Conservation (phyloP, 2,113 vertebrate species). For the Xenus cinereus region DNA sequence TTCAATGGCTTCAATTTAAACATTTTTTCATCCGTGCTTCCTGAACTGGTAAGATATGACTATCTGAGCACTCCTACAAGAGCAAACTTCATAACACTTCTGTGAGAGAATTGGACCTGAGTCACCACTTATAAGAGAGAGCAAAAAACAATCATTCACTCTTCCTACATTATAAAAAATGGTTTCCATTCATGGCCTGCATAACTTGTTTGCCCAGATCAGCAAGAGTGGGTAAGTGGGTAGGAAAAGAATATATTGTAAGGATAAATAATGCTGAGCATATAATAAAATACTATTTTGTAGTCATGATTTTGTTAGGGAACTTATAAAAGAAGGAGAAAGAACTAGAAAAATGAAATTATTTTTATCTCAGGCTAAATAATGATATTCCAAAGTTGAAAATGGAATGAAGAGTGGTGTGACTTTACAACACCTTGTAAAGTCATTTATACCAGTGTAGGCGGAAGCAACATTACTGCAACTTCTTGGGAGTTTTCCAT, state of each 20-base stretch:
- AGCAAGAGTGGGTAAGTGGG: not conserved
- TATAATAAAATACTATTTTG: not conserved
- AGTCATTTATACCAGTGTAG: not conserved
- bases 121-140: not conserved
- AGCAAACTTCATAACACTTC: not conserved
- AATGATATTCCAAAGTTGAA: not conserved
- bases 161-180: not conserved
- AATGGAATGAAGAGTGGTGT: not conserved
- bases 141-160: not conserved
- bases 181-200: not conserved
- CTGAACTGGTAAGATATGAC: not conserved
- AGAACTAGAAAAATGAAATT: not conserved
- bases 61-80: not conserved
- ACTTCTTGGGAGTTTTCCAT: not conserved
- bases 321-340: not conserved
- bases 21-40: not conserved
- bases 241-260: not conserved
- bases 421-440: not conserved
- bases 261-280: not conserved
- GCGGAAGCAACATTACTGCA: not conserved
- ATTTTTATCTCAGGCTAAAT: not conserved
- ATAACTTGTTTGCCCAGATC: not conserved
- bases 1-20: not conserved
- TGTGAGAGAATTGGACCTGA: not conserved
- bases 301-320: not conserved